Evolutionary conservation across 2,888 invertebrate genomes (phyloP).

Genomic region (Pristionchus entomophagus): DNA sequence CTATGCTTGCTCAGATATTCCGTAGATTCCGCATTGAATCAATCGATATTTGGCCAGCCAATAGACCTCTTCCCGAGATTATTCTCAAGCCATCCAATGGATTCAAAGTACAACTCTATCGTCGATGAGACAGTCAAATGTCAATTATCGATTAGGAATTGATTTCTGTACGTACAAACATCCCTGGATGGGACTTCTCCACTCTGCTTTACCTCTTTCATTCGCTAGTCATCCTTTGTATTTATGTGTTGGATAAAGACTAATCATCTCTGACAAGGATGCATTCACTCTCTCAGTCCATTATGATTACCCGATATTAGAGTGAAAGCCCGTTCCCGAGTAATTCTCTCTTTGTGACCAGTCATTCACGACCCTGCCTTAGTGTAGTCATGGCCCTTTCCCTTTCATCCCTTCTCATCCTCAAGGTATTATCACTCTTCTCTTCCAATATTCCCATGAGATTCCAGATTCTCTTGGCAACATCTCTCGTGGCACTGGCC

Average conservation of each 20-base stretch:
- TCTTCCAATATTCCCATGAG: background rate
- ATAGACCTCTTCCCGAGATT: slow-evolving; percentile 62
- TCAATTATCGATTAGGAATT: background rate
- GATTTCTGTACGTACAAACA: background rate
- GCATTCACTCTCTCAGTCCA: slow-evolving; percentile 13
- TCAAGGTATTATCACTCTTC: background rate
- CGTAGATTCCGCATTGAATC: slow-evolving; percentile 65
- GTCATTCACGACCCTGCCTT: background rate
- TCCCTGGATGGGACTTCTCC: background rate
- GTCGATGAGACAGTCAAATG: slow-evolving; percentile 8
- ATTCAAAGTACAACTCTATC: slow-evolving; percentile 54
- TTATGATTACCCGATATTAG: slow-evolving; percentile 39
- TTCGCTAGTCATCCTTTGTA: slow-evolving; percentile 31
- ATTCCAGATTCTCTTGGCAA: background rate
- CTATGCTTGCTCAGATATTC: slow-evolving; percentile 76
- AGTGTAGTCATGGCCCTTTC: slow-evolving; percentile 28
- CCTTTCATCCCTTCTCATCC: slow-evolving; percentile 1
- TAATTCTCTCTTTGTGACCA: background rate
- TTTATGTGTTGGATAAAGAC: slow-evolving; percentile 32
- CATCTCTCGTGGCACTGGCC: background rate
- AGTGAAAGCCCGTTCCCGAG: slow-evolving; percentile 37
- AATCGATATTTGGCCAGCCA: slow-evolving; percentile 62
- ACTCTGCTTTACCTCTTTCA: background rate
- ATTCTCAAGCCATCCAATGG: slow-evolving; percentile 61
- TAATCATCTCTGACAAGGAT: slow-evolving; percentile 5